These are phyloP conservation scores for Pimpla rufipes DNA, from an alignment of 2,888 invertebrate species.

Conservation along the genomic window DNA sequence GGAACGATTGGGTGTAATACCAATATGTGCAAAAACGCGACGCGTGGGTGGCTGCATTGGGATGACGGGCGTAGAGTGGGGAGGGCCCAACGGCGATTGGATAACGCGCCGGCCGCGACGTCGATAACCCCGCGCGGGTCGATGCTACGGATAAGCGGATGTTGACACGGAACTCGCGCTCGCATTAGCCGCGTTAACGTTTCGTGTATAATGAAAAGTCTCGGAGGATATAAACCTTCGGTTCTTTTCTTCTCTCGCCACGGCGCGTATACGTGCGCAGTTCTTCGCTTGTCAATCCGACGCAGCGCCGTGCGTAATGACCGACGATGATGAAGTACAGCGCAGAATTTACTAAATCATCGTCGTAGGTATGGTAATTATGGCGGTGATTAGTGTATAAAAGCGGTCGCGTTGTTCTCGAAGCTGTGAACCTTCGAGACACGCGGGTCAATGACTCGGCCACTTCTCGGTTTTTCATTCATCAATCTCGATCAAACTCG, in stretches of 20 bases:
- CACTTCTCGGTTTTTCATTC: conserved; percentile 45
- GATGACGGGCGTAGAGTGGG: neutral
- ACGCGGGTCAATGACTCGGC: conserved; percentile 57
- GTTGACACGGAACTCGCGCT: conserved; percentile 35
- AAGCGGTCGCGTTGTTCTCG: conserved; percentile 18
- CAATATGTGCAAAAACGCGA: conserved; percentile 27
- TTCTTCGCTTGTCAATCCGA: neutral
- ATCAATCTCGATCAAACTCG: conserved; percentile 65
- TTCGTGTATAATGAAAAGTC: conserved; percentile 31
- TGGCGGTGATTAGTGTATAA: conserved; percentile 14
- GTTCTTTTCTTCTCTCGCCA: conserved; percentile 1
- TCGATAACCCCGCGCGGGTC: conserved; percentile 45
- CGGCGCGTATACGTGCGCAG: neutral
- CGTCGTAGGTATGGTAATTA: conserved; percentile 41
- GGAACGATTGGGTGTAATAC: conserved; percentile 18
- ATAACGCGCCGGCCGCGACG: conserved; percentile 14
- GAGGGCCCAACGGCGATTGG: conserved; percentile 19
- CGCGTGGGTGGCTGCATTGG: conserved; percentile 8
- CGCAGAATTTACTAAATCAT: conserved; percentile 49
- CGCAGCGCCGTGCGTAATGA: conserved; percentile 3
- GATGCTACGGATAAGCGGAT: conserved; percentile 50
- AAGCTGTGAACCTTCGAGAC: neutral
- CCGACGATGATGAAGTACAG: conserved; percentile 43
- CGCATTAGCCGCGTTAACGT: conserved; percentile 45
- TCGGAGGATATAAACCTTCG: conserved; percentile 16